Evolutionary conservation across 2,888 invertebrate genomes (phyloP), one percentile per base, ranked within the genome.

Genomic region (Agrochola litura): DNA sequence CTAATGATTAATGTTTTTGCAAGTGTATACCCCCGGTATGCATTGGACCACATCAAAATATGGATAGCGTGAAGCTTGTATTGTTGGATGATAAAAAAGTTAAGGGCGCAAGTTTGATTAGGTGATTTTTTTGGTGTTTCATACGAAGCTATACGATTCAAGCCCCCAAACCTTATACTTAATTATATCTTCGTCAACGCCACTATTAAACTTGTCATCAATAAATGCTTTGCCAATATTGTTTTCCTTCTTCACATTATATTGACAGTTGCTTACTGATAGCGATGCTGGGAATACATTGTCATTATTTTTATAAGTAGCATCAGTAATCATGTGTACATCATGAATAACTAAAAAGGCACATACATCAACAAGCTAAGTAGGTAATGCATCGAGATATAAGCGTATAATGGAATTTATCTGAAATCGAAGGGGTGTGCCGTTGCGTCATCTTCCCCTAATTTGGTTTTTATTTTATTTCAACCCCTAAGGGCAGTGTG

Each of bases 341-440:
- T 86, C 86, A 86, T 88, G 89, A 89, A 91, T 92, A 92, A 89
- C 77, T 88, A 87, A 91, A 83, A 77, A 88, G 83, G 83, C 79
- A 84, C 87, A 91, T 91, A 90, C 91, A 92, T 92, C 92, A 92
- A 80, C 76, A 73, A 73, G 76, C 82, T 89, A 93, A 94, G 91
- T 89, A 92, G 92, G 91, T 95, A 95, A 96, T 94, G 94, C 93
- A 92, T 92, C 91, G 85, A 90, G 90, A 91, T 92, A 93, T 92
- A 90, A 93, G 90, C 92, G 91, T 94, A 95, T 96, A 96, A 96
- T 96, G 95, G 96, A 96, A 96, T 96, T 94, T 95, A 96, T 95
- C 95, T 94, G 93, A 95, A 95, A 96, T 96, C 96, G 96, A 95
- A 95, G 96, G 97, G 96, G 96, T 96, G 96, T 94, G 94, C 89